Percentiles rank a stretch among this genome's conserved stretches.
Conservation (phyloP, 2,888 invertebrate species). For the Escarpia spicata region DNA sequence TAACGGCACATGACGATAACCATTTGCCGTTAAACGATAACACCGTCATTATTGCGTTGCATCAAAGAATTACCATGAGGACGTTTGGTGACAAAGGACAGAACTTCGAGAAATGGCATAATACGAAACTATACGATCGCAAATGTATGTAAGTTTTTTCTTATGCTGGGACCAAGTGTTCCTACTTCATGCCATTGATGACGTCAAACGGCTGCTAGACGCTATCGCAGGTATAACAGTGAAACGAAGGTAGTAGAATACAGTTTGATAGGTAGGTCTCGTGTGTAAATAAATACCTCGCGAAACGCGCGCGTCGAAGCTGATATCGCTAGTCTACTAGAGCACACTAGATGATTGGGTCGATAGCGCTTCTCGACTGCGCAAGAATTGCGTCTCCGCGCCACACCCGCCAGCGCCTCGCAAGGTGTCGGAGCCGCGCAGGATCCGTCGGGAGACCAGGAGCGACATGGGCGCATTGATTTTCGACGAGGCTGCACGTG, state of each 20-base stretch:
- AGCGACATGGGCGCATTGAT: constrained; percentile 5
- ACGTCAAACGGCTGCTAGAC: background rate
- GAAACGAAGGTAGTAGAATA: too few species aligned
- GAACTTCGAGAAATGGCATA: background rate
- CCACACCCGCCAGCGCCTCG: background rate
- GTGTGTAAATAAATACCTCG: background rate
- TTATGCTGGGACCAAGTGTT: background rate
- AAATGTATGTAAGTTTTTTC: background rate
- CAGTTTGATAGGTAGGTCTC: background rate
- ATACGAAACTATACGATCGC: background rate
- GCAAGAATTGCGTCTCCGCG: background rate
- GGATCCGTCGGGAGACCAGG: background rate
- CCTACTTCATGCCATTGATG: background rate
- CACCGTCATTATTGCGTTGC: background rate
- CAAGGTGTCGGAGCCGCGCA: background rate
- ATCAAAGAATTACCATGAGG: background rate
- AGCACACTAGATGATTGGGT: background rate
- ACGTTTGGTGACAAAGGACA: background rate
- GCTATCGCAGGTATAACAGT: too few species aligned
- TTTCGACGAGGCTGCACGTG: background rate
- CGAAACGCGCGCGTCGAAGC: background rate
- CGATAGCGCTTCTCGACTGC: background rate
- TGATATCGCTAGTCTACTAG: background rate
- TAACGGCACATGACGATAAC: background rate
- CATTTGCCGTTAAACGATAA: background rate